Base-by-base conservation (phyloP, 2,888 invertebrate genomes). In the Artemia sinica region DNA sequence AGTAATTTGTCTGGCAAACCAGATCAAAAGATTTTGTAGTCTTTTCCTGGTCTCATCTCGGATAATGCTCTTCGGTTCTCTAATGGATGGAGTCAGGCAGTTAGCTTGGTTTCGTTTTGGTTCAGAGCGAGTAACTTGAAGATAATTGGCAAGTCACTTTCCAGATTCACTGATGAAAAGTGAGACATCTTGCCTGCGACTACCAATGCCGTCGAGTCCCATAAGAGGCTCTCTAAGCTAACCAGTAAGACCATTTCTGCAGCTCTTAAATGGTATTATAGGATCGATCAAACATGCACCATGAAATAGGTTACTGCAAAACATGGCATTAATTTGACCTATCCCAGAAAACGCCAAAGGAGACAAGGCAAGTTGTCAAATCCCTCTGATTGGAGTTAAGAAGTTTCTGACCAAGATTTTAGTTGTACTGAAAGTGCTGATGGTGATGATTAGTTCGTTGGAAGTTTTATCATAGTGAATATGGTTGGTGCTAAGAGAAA, bases 121-220 rank as follows among this genome's bases (percentile, higher is more conserved):
- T 52, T 4, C 4, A 52, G 52, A 4, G 52, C 4, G 52, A 52
- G 4, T 52, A 52, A 52, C 52, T 52, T 52, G 52, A 52, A 52
- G 52, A 52, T 52, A 4, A 52, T 52, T 52, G 1, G 52, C 52
- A 2, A 52, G 2, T 52, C 52, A 4, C 52, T 52, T 52, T 52
- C 4, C 52, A 14, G 4, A 52, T 52, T 52, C 52, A 52, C 52
- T 52, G 1, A 52, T 52, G 4, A 4, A 52, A 4, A 52, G 52
- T 52, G 52, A 14, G 52, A 52, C 52, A 4, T 52, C 52, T 52
- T 52, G 52, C 52, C 52, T 52, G 52, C 52, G 52, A 52, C 52
- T 52, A 52, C 52, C 52, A 52, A 52, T 52, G 52, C 52, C n/a
- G n/a, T n/a, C n/a, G 52, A 52, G 4, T 52, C 58, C 14, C 58